Percentiles rank a stretch among this genome's conserved stretches.
Evolutionary conservation across 1,140 invertebrate species (phyloP).

Genomic region (Drosophila malerkotliana): DNA sequence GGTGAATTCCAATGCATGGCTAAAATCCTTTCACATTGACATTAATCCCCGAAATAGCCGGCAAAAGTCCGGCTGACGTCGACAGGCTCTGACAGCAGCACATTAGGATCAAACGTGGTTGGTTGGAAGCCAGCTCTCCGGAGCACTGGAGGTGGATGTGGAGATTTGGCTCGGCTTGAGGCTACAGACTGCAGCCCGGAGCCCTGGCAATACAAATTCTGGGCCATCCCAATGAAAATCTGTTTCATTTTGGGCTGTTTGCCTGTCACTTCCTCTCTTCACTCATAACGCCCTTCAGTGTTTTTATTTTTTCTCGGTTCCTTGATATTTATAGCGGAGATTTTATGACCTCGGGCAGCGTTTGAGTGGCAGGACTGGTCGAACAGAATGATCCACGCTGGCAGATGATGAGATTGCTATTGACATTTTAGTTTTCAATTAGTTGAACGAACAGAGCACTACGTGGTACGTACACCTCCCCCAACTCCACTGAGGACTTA

Average conservation of each 20-base stretch:
- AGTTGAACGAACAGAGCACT: conserved; percentile 43
- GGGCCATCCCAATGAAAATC: conserved; percentile 34
- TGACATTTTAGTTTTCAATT: conserved; percentile 81
- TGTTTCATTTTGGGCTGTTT: conserved; percentile 39
- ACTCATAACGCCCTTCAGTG: neutral
- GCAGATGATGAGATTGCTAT: conserved; percentile 67
- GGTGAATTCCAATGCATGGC: conserved; percentile 29
- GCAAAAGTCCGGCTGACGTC: conserved; percentile 54
- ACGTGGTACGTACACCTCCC: neutral
- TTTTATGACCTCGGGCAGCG: conserved; percentile 45
- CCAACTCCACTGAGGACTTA: neutral
- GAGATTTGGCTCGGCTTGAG: neutral
- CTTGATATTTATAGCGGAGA: conserved; percentile 35
- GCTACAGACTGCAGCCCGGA: conserved; percentile 8
- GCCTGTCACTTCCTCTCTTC: neutral
- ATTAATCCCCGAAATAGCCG: conserved; percentile 79
- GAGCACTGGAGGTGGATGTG: conserved; percentile 5
- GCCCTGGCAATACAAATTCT: conserved; percentile 13
- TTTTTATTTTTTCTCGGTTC: conserved; percentile 3
- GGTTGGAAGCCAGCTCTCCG: conserved; percentile 33
- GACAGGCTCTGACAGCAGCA: conserved; percentile 77
- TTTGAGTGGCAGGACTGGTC: conserved; percentile 57
- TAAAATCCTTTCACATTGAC: conserved; percentile 78
- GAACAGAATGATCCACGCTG: conserved; percentile 23
- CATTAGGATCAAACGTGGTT: conserved; percentile 65